These are phyloP conservation scores for Cataglyphis hispanica DNA, from an alignment of 1,140 invertebrate genomes.

Conservation along the genomic window DNA sequence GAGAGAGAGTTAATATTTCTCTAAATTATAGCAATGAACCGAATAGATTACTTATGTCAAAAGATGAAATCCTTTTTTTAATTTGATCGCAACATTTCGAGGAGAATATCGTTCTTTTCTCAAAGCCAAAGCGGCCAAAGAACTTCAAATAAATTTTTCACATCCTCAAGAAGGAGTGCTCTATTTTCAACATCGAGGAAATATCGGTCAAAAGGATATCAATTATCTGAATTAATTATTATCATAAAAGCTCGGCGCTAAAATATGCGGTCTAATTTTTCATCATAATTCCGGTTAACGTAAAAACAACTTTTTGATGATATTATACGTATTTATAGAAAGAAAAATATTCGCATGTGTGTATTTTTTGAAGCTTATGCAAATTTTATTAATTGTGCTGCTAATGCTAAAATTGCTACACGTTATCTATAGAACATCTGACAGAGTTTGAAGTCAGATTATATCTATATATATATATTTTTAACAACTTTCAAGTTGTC, in stretches of 20 bases:
- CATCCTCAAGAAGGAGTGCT: neutral
- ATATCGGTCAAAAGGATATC: conserved; percentile 7
- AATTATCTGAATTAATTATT: conserved; percentile 8
- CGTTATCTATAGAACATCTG: neutral
- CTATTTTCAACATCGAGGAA: conserved; percentile 30
- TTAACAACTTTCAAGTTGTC: neutral
- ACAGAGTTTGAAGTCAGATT: neutral
- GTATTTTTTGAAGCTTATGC: neutral
- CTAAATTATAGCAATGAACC: conserved; percentile 56
- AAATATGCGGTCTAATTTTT: conserved; percentile 25
- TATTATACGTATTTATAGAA: neutral
- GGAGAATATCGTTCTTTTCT: conserved; percentile 10
- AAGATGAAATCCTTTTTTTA: conserved; percentile 29
- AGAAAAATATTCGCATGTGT: neutral
- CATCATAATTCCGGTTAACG: neutral
- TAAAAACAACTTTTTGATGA: neutral
- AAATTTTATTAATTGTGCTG: neutral
- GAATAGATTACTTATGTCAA: conserved; percentile 28
- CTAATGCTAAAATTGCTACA: neutral
- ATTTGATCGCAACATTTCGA: conserved; percentile 37
- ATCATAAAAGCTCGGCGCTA: neutral
- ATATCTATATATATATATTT: neutral
- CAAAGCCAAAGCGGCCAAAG: conserved; percentile 30
- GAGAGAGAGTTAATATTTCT: neutral
- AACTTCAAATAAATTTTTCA: conserved; percentile 47